Percentiles rank a stretch among this genome's conserved stretches.
These are phyloP conservation scores for Callocephalon fimbriatum DNA, from an alignment of 2,113 vertebrate species.

Conservation along the genomic window DNA sequence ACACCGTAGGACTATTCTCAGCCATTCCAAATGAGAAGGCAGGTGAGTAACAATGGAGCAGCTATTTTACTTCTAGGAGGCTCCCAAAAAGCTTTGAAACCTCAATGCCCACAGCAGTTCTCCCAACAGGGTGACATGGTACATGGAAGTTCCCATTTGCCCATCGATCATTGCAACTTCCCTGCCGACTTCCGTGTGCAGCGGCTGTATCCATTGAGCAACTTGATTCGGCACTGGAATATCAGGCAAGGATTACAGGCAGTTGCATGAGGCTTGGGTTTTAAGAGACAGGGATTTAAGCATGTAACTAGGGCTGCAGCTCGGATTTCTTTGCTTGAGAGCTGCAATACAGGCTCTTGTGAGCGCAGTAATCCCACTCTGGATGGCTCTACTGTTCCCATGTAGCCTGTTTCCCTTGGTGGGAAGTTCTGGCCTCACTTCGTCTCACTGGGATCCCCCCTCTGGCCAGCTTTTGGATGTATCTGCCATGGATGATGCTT, in stretches of 20 bases:
- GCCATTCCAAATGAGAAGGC: fast-evolving
- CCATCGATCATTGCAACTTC: fast-evolving
- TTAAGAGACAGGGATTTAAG: background rate
- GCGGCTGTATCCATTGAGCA: fast-evolving
- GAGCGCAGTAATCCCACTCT: background rate
- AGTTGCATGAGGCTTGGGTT: background rate
- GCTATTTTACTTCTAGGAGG: background rate
- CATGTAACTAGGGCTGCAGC: background rate
- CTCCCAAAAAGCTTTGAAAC: background rate
- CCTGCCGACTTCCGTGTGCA: fast-evolving
- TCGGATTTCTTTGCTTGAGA: background rate
- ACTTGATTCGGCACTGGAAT: background rate
- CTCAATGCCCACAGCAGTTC: fast-evolving
- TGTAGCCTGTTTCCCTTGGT: fast-evolving
- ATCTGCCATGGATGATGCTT: background rate
- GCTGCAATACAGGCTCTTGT: background rate
- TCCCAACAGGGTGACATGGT: fast-evolving
- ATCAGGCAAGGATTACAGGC: background rate
- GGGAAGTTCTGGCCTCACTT: background rate
- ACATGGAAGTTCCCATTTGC: background rate
- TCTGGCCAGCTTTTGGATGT: background rate
- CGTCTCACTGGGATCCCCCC: background rate
- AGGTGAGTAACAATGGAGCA: background rate
- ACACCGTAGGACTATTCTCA: background rate
- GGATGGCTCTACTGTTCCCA: background rate